Evolutionary conservation across 2,888 invertebrate genomes (phyloP).

Genomic region (Rotaria socialis): DNA sequence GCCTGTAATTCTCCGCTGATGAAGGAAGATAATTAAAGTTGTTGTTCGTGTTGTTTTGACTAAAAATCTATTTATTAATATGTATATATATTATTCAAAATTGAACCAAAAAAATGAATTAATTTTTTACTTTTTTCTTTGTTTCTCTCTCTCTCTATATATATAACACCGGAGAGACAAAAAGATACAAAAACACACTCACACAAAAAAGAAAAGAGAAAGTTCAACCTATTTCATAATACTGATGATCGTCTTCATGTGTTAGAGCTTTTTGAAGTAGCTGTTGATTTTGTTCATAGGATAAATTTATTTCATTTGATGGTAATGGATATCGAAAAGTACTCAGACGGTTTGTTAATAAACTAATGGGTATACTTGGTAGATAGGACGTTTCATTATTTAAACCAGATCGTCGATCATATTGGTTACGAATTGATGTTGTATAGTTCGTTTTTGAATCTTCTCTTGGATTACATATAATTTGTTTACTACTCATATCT

Average conservation of each 20-base stretch:
- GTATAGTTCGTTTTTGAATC: not conserved
- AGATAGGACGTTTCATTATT: not conserved
- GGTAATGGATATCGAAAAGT: slow-evolving; percentile 8
- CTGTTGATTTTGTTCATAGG: not conserved
- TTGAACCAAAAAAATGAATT: not conserved
- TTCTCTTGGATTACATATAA: not conserved
- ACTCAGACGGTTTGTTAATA: not conserved
- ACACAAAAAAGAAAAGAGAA: not conserved
- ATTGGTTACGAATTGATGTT: not conserved
- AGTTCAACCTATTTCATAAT: not conserved
- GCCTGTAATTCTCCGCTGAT: not conserved
- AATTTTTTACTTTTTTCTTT: not conserved
- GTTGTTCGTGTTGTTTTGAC: not conserved
- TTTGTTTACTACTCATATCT: not conserved
- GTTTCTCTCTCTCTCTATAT: not conserved
- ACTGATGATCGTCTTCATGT: slow-evolving; percentile 14
- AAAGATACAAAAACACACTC: not conserved
- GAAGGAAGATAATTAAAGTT: not conserved
- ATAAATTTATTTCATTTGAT: not conserved
- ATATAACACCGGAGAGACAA: not conserved
- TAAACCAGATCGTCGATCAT: not conserved
- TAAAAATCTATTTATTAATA: too few species aligned
- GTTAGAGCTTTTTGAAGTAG: not conserved
- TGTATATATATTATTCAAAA: too few species aligned
- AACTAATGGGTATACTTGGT: not conserved